Conservation (phyloP, 2,888 invertebrate genomes). For the Lagria hirta region DNA sequence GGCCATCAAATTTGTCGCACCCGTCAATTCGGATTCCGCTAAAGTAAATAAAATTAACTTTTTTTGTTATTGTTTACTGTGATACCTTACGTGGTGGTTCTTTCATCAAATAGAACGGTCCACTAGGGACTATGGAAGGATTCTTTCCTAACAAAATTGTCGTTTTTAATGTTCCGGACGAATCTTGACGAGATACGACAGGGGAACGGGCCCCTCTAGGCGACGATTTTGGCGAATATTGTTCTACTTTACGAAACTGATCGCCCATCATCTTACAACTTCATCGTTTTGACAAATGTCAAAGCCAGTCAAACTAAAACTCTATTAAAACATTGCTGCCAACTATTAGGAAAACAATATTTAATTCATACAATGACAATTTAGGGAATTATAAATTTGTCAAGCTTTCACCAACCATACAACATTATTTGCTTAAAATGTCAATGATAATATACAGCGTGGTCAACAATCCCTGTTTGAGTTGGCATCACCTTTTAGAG, state of each 20-base stretch:
- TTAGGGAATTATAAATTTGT: slow-evolving; percentile 4
- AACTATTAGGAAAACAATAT: too few species aligned
- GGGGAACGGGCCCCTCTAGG: slow-evolving; percentile 93
- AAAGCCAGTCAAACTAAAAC: slow-evolving; percentile 1
- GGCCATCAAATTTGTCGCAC: slow-evolving; percentile 95
- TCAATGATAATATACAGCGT: too few species aligned
- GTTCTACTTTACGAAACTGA: slow-evolving; percentile 90
- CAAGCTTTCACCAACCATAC: too few species aligned
- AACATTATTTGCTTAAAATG: too few species aligned
- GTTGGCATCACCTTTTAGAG: too few species aligned
- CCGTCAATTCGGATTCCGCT: slow-evolving; percentile 92
- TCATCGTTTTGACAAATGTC: slow-evolving; percentile 43
- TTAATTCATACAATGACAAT: too few species aligned
- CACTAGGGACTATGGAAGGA: slow-evolving; percentile 95
- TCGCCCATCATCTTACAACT: slow-evolving; percentile 86
- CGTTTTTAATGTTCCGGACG: slow-evolving; percentile 95
- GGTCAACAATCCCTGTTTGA: too few species aligned
- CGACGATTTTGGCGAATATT: slow-evolving; percentile 93
- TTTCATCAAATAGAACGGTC: slow-evolving; percentile 97
- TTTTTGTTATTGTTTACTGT: slow-evolving; percentile 5
- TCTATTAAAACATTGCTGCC: too few species aligned
- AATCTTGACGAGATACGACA: slow-evolving; percentile 94
- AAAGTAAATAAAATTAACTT: slow-evolving; percentile 37
- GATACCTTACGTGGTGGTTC: slow-evolving; percentile 77
- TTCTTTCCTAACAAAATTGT: slow-evolving; percentile 97